Percentiles rank a stretch among this genome's conserved stretches.
phyloP scores from a whole-genome alignment of 2,888 invertebrate genomes.

The Drosophila meridiana region DNA sequence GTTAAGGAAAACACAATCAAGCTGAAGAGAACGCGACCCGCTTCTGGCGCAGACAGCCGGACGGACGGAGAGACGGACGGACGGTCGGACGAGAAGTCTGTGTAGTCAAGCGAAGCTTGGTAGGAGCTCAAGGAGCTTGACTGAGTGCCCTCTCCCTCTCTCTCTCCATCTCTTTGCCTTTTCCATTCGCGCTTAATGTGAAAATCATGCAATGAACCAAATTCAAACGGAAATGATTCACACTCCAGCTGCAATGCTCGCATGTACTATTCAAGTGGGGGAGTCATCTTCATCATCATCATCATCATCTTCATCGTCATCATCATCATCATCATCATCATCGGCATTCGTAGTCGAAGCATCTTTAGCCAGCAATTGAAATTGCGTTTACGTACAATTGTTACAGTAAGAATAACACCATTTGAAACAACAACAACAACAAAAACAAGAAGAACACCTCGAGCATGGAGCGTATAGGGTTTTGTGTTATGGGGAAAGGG shows the following conservation, averaged over 20 bases:
- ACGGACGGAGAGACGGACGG: not conserved
- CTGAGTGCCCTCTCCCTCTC: not conserved
- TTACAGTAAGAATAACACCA: constrained; percentile 51
- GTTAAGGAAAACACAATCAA: constrained; percentile 75
- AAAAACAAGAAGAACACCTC: not conserved
- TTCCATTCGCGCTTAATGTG: constrained; percentile 64
- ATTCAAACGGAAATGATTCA: constrained; percentile 81
- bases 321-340: constrained; percentile 7
- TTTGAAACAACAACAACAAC: constrained; percentile 61
- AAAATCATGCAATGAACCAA: constrained; percentile 81
- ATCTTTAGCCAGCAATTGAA: constrained; percentile 48
- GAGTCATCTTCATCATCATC: constrained; percentile 25
- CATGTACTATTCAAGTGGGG: constrained; percentile 38
- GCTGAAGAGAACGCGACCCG: constrained; percentile 54
- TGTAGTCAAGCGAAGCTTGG: constrained; percentile 51
- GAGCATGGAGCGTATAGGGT: too few species aligned
- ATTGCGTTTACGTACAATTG: constrained; percentile 75
- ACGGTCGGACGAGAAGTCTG: not conserved
- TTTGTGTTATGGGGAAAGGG: too few species aligned
- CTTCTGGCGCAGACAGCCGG: not conserved
- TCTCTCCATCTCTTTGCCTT: not conserved
- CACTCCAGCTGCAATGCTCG: constrained; percentile 66
- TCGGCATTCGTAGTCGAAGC: constrained; percentile 15
- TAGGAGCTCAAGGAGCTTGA: constrained; percentile 30
- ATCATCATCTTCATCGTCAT: constrained; percentile 13